Conservation (phyloP, 2,113 vertebrate genomes). For the Nibea coibor region DNA sequence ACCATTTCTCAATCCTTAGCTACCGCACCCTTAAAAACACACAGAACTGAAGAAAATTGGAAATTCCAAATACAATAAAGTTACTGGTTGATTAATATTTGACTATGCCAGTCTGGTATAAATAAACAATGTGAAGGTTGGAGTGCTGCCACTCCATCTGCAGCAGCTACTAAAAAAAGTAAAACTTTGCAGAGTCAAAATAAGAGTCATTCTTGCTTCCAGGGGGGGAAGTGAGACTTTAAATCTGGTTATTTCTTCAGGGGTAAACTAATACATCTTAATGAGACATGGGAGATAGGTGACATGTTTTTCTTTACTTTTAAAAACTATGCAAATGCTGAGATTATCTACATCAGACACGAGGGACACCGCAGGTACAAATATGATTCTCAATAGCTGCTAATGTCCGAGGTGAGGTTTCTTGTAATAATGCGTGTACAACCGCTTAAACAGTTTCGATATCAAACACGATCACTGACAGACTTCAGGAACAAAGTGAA, state of each 20-base stretch:
- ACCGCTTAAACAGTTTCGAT: neutral
- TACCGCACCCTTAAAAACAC: neutral
- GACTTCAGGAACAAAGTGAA: conserved; percentile 25
- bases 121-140: conserved; percentile 15
- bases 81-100: neutral
- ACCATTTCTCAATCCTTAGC: neutral
- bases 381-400: neutral
- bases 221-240: neutral
- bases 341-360: neutral
- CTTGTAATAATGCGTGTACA: neutral
- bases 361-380: neutral
- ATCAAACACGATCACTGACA: neutral
- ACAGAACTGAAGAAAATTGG: neutral
- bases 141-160: neutral
- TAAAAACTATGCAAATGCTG: neutral
- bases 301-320: neutral
- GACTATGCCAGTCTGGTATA: neutral
- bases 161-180: neutral
- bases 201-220: neutral
- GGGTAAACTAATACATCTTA: conserved; percentile 1
- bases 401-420: neutral
- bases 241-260: neutral
- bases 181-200: neutral
- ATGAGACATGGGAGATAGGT: neutral
- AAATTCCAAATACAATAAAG: neutral